These are phyloP conservation scores for Monoplex corrugatus DNA, from an alignment of 2,888 invertebrate species.

Conservation along the genomic window DNA sequence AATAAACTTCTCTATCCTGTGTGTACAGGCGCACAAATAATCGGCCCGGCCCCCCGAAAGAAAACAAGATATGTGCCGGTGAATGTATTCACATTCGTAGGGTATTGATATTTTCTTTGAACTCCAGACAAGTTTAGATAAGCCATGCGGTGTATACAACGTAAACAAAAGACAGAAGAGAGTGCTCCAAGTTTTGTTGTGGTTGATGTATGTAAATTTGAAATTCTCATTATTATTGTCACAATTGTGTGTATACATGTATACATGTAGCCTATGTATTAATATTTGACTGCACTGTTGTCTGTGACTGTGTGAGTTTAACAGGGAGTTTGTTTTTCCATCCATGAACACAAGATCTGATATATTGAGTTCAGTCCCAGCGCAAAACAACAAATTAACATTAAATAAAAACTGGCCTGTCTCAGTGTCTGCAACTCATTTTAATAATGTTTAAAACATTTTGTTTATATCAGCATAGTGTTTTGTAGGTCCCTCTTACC, in stretches of 20 bases:
- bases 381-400: no score
- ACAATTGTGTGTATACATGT: background rate
- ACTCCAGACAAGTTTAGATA: background rate
- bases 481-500: no score
- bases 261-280: constrained; percentile 10
- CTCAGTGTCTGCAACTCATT: no score
- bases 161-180: constrained; percentile 4
- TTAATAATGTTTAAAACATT: background rate
- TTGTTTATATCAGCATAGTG: no score
- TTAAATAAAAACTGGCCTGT: no score
- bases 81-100: background rate
- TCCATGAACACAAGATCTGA: background rate
- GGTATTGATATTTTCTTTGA: background rate
- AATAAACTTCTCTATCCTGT: background rate
- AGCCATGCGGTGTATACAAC: constrained; percentile 37
- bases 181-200: background rate
- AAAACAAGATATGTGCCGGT: no score
- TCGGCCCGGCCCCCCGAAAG: no score
- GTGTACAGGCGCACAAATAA: no score
- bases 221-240: background rate
- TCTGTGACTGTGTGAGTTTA: constrained; percentile 27
- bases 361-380: background rate
- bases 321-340: no score
- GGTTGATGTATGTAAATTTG: constrained; percentile 31
- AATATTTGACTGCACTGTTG: background rate